Evolutionary conservation across 2,888 invertebrate species (phyloP).

Genomic region (Tineola bisselliella): DNA sequence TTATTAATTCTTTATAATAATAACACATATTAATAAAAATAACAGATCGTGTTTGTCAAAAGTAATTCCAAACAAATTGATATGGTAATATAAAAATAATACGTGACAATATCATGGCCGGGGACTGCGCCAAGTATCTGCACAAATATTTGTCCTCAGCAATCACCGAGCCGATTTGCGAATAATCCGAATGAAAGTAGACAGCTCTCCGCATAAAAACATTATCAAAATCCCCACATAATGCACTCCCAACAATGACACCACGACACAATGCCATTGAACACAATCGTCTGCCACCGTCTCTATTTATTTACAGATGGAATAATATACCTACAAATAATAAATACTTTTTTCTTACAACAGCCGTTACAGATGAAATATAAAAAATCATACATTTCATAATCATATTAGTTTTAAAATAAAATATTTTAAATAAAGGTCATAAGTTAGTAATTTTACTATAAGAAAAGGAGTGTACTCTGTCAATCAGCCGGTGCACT

Average conservation of each 20-base stretch:
- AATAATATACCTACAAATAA: conserved; percentile 62
- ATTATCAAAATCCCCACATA: conserved; percentile 35
- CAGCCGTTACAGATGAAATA: conserved; percentile 7
- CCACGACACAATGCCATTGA: conserved; percentile 42
- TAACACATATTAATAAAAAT: too few relatives aligned
- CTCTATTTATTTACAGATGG: conserved; percentile 50
- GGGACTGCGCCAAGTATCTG: conserved; percentile 15
- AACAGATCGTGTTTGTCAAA: background rate
- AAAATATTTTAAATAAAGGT: too few relatives aligned
- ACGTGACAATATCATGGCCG: conserved; percentile 26
- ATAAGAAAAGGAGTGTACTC: too few relatives aligned
- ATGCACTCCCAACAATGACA: conserved; percentile 33
- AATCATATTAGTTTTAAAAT: too few relatives aligned
- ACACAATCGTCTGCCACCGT: conserved; percentile 30
- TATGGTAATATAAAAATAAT: background rate
- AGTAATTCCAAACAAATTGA: background rate
- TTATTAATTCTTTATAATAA: too few relatives aligned
- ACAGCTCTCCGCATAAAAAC: conserved; percentile 39
- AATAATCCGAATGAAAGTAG: conserved; percentile 42
- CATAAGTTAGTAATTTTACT: too few relatives aligned
- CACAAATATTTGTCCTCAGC: conserved; percentile 53
- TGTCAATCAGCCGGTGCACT: too few relatives aligned
- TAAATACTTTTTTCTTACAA: conserved; percentile 30
- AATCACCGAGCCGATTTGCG: conserved; percentile 41
- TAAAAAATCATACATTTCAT: too few relatives aligned